Evolutionary conservation across 2,888 invertebrate species (phyloP), one percentile per base, ranked within the genome.

Genomic region (Melikaiella ostensackeni): DNA sequence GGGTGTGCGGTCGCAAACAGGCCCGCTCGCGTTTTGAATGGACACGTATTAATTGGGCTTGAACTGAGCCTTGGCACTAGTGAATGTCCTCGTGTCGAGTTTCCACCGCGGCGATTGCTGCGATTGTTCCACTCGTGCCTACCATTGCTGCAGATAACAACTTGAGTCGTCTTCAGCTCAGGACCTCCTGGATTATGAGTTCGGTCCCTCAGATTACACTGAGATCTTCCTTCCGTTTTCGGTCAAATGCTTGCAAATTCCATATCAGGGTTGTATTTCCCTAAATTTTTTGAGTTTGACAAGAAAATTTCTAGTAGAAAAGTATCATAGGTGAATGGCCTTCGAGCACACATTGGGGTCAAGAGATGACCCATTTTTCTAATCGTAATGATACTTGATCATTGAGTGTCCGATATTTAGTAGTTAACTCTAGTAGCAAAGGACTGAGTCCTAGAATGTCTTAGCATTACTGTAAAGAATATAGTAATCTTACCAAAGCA

Each of bases 1-100:
- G 79, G 80, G 83, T 80, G 81, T 77, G 77, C 70, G 63, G 77
- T 77, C 75, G 78, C 81, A 82, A 79, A 82, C 79, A 79, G 75
- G 77, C 78, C 76, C 84, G 84, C 80, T 73, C 86, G 85, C 84
- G 84, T 86, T 88, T 86, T 86, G 85, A 89, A 88, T 86, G 87
- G 90, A 90, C 89, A 85, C 88, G 89, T 89, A 90, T 90, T 90
- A 90, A 90, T 90, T 89, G 90, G 89, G 86, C 86, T 87, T 82
- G 84, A 87, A 85, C 82, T 86, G 78, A 79, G 86, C 84, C 84
- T 85, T 90, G 90, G 90, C 90, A 90, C 88, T 90, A 86, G 89
- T 90, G 87, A 87, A 90, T 90, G 89, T 89, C 87, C 86, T 87
- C 90, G 89, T 88, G 89, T 90, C 89, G 90, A 90, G 89, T 89